phyloP scores from a whole-genome alignment of 2,113 vertebrate species.

The Mugil cephalus region DNA sequence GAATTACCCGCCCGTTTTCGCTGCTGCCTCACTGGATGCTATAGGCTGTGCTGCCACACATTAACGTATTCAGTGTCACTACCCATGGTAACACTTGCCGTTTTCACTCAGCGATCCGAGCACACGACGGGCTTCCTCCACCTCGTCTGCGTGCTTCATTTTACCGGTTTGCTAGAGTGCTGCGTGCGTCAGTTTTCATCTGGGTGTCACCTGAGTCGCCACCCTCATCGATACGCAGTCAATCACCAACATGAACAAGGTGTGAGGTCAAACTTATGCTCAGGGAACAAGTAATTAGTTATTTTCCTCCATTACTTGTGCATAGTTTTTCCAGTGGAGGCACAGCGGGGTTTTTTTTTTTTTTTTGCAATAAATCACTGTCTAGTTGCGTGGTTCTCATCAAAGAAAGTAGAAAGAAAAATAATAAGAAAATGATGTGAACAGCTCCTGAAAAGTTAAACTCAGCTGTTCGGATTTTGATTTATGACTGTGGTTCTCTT shows the following conservation, averaged over 20 bases:
- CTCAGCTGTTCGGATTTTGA: conserved; percentile 42
- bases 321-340: conserved; percentile 21
- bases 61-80: conserved; percentile 9
- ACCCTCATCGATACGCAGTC: background rate
- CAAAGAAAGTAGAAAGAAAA: conserved; percentile 28
- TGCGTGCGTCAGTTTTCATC: conserved; percentile 51
- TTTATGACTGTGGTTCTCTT: conserved; percentile 30
- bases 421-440: conserved; percentile 20
- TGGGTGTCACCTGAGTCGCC: conserved; percentile 19
- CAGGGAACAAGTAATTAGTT: conserved; percentile 35
- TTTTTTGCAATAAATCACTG: conserved; percentile 50
- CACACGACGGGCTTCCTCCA: conserved; percentile 28
- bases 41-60: conserved; percentile 7
- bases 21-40: conserved; percentile 29
- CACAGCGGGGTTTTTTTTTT: conserved; percentile 44
- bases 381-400: conserved; percentile 37
- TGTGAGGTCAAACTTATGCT: conserved; percentile 24
- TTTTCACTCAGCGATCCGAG: conserved; percentile 17
- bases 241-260: background rate
- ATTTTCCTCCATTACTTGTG: conserved; percentile 14
- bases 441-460: conserved; percentile 11
- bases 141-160: background rate
- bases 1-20: conserved; percentile 10
- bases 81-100: background rate
- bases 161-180: conserved; percentile 8